Conservation (phyloP, 2,113 vertebrate genomes). For the Donacobius atricapilla region DNA sequence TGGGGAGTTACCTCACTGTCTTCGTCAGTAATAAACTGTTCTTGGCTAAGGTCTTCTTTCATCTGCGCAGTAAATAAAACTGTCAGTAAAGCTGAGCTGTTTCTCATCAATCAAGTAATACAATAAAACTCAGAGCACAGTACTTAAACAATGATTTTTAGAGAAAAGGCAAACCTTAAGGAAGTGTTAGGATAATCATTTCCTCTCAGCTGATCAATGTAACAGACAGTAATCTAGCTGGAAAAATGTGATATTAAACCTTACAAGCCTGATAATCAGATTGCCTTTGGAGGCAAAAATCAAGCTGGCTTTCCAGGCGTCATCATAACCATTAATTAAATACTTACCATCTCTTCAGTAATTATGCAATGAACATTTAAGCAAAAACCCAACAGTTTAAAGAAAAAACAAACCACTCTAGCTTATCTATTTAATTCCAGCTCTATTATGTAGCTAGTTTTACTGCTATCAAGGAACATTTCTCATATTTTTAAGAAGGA, state of each 20-base stretch:
- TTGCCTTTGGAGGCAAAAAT: not conserved
- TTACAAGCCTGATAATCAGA: not conserved
- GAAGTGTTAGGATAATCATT: not conserved
- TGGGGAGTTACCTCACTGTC: not conserved
- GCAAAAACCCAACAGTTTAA: not conserved
- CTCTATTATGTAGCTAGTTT: not conserved
- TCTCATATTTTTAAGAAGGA: not conserved
- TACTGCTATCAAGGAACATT: conserved; percentile 7
- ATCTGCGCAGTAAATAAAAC: conserved; percentile 24
- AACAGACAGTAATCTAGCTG: not conserved
- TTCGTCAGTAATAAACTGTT: not conserved
- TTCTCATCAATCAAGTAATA: conserved; percentile 8
- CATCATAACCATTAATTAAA: conserved; percentile 1
- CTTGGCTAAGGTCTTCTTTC: conserved; percentile 21
- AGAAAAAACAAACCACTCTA: not conserved
- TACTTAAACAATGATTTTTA: not conserved
- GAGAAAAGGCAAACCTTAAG: not conserved
- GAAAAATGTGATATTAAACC: not conserved
- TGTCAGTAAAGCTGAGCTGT: conserved; percentile 1
- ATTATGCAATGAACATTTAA: not conserved
- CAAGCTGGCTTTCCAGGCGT: conserved; percentile 1
- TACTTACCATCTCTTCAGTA: not conserved
- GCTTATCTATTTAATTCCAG: not conserved
- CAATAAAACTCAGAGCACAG: not conserved
- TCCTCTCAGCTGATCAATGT: not conserved